Conservation (phyloP, 23 tunicate genomes). For the Clavelina lepadiformis region DNA sequence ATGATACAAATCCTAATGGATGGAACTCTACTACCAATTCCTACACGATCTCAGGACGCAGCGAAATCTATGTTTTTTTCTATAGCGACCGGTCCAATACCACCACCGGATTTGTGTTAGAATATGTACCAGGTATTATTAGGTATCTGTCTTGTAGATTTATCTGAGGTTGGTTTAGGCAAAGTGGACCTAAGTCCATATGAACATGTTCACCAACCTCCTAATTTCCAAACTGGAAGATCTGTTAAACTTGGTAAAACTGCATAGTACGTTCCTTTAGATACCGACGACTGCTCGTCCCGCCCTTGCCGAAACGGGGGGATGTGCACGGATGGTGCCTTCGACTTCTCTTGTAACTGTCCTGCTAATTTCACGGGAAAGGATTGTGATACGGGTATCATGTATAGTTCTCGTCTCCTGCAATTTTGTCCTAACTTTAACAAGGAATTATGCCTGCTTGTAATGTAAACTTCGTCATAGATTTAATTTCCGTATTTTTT, state of each 20-base stretch:
- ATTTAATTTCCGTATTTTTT: background rate
- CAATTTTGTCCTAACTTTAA: too few species aligned
- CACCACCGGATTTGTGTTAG: conserved; percentile 30
- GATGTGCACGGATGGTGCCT: conserved; percentile 24
- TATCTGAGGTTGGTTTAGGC: background rate
- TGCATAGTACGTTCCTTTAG: too few species aligned
- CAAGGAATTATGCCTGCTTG: too few species aligned
- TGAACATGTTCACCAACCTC: too few species aligned
- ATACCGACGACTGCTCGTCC: conserved; percentile 3
- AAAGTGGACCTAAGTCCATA: conserved; percentile 8
- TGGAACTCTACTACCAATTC: conserved; percentile 22
- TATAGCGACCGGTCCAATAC: conserved; percentile 26
- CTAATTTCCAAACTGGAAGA: too few species aligned
- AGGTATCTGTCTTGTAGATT: background rate
- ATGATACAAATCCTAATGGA: conserved; percentile 7
- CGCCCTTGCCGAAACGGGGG: conserved; percentile 29
- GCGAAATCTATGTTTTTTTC: conserved; percentile 29
- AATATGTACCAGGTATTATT: conserved; percentile 33
- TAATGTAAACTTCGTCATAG: too few species aligned
- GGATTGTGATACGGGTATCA: conserved; percentile 47
- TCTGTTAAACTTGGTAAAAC: too few species aligned
- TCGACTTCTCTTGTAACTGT: conserved; percentile 35
- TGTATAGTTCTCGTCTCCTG: too few species aligned
- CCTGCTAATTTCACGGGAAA: conserved; percentile 40
- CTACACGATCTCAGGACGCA: background rate